These are phyloP conservation scores for Cataglyphis livida DNA, from an alignment of 2,888 invertebrate genomes.

Conservation along the genomic window DNA sequence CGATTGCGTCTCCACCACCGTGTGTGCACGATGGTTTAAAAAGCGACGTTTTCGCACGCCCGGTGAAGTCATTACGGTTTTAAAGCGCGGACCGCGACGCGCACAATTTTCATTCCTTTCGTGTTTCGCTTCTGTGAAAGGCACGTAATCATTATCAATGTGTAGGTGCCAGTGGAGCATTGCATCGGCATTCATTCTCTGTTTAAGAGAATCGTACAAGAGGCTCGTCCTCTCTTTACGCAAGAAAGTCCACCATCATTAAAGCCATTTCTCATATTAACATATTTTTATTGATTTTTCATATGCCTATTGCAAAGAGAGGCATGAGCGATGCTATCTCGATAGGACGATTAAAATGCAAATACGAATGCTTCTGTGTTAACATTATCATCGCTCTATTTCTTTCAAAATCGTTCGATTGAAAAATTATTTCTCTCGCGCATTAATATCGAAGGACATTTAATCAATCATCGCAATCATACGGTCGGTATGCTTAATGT, in stretches of 20 bases:
- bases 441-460: slow-evolving; percentile 2
- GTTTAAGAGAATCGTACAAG: slow-evolving; percentile 5
- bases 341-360: slow-evolving; percentile 19
- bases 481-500: slow-evolving; percentile 4
- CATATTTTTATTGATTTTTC: slow-evolving; percentile 40
- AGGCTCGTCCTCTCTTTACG: slow-evolving; percentile 4
- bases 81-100: slow-evolving; percentile 28
- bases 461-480: slow-evolving; percentile 19
- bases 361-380: not conserved
- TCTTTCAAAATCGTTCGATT: slow-evolving; percentile 15
- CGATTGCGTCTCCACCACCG: slow-evolving; percentile 58
- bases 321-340: not conserved
- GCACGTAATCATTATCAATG: slow-evolving; percentile 38
- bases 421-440: slow-evolving; percentile 43
- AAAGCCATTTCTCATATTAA: slow-evolving; percentile 16
- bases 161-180: no score
- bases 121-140: slow-evolving; percentile 7
- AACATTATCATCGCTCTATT: slow-evolving; percentile 31
- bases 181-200: not conserved
- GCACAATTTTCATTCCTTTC: slow-evolving; percentile 37
- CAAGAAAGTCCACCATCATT: not conserved
- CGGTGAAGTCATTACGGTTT: slow-evolving; percentile 36
- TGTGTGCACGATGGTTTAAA: slow-evolving; percentile 36
- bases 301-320: not conserved
- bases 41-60: slow-evolving; percentile 31